Evolutionary conservation across 2,113 vertebrate species (phyloP), one percentile per base, ranked within the genome.

Genomic region (Alosa alosa): DNA sequence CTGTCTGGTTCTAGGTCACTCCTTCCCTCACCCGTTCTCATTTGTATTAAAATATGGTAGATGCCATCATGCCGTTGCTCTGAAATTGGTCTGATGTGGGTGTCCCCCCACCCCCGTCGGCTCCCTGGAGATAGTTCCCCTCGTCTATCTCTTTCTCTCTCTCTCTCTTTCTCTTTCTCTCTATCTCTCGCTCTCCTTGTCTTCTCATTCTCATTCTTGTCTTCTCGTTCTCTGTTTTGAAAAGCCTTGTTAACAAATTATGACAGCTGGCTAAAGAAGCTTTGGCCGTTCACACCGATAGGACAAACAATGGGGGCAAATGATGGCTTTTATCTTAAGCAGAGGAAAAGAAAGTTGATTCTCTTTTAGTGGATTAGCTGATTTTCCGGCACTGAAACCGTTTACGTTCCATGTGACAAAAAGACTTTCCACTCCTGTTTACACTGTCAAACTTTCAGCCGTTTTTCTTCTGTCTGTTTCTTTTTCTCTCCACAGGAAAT

Each of bases 11-110:
- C 82, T 52, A 41, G 47, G 85, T 36, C 86, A 94, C 95, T 95
- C 94, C 95, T 94, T 93, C 90, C 94, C 91, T 92, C 91, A 92
- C 89, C 85, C 22, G n/a, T 87, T 89, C 93, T 94, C 94, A 95
- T 96, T 95, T 95, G 95, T 95, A 95, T 96, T 95, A 94, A 95
- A 95, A 96, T 94, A 94, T 95, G 93, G 94, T 95, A 94, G 95
- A 96, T 96, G 95, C 95, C 95, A 96, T 96, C 95, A 96, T 93
- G 91, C 86, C 91, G 93, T 93, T 88, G 93, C 90, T 94, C 94
- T 96, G 95, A 96, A 96, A 96, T 96, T 92, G 92, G 94, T 94
- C 94, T 96, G 95, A 95, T 96, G 95, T 95, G 92, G 94, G 92
- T 91, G 88, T 92, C 92, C 93, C 87, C 92, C 93, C 89, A 89